Conservation (phyloP, 2,888 invertebrate species). For the Torymus texanus region DNA sequence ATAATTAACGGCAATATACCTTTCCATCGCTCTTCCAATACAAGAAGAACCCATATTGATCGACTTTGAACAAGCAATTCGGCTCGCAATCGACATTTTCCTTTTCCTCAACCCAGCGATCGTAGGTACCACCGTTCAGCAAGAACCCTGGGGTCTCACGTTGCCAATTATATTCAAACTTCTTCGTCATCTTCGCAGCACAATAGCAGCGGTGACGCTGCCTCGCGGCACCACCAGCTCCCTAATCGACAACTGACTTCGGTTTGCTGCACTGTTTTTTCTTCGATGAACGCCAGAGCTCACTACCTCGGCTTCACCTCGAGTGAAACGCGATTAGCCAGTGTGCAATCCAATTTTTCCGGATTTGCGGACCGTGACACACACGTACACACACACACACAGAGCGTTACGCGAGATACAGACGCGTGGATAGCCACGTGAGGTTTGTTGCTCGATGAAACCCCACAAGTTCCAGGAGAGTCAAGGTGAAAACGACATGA, state of each 20-base stretch:
- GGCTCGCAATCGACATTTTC: slow-evolving; percentile 78
- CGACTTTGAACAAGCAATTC: slow-evolving; percentile 79
- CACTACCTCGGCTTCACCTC: neutral
- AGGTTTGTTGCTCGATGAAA: neutral
- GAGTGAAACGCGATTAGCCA: slow-evolving; percentile 36
- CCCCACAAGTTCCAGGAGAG: neutral
- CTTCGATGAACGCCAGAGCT: too few relatives aligned
- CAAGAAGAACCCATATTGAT: slow-evolving; percentile 81
- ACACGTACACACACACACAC: neutral
- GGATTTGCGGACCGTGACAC: slow-evolving; percentile 23
- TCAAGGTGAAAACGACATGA: neutral
- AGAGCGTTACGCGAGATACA: neutral
- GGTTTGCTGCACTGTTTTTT: neutral
- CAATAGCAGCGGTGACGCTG: too few relatives aligned
- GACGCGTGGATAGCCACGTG: slow-evolving; percentile 28
- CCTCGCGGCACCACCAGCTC: too few relatives aligned
- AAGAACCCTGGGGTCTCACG: slow-evolving; percentile 79
- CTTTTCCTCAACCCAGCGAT: slow-evolving; percentile 82
- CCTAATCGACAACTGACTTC: neutral
- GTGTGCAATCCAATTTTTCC: slow-evolving; percentile 71
- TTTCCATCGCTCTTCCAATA: slow-evolving; percentile 81
- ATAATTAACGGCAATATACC: too few relatives aligned
- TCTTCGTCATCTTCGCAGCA: slow-evolving; percentile 78
- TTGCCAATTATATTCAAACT: slow-evolving; percentile 83
- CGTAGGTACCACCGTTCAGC: slow-evolving; percentile 79